Evolutionary conservation across 2,888 invertebrate genomes (phyloP).

Genomic region (Odontocerum albicorne): DNA sequence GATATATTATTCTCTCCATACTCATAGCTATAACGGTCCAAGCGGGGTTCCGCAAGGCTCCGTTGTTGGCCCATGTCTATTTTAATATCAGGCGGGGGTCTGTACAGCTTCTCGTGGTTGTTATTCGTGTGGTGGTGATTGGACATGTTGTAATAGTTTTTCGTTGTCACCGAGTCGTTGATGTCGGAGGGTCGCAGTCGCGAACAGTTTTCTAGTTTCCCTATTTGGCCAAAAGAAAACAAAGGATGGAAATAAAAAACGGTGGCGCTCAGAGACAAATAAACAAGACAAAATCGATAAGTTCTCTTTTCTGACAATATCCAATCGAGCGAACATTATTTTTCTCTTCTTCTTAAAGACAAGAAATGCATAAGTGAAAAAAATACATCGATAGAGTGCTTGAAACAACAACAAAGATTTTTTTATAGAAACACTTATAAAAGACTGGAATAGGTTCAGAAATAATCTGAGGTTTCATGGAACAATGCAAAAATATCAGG

Average conservation of each 20-base stretch:
- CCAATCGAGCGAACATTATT: neutral
- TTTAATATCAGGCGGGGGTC: constrained; percentile 26
- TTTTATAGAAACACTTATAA: too few species aligned
- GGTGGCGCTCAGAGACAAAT: constrained; percentile 9
- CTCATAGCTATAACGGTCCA: constrained; percentile 44
- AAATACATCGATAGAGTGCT: constrained; percentile 4
- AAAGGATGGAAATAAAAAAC: constrained; percentile 31
- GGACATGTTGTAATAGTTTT: constrained; percentile 61
- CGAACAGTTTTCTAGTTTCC: constrained; percentile 58
- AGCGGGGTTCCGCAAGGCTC: constrained; percentile 38
- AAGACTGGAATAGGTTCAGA: too few species aligned
- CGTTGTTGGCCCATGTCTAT: constrained; percentile 17
- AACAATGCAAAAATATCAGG: too few species aligned
- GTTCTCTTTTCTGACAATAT: constrained; percentile 1
- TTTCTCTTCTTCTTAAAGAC: constrained; percentile 14
- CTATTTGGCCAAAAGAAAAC: constrained; percentile 44
- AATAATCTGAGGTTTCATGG: too few species aligned
- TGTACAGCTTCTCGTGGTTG: constrained; percentile 23
- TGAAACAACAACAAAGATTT: constrained; percentile 7
- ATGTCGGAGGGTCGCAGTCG: constrained; percentile 54
- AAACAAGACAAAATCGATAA: neutral
- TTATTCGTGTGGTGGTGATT: constrained; percentile 45
- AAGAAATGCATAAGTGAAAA: constrained; percentile 20
- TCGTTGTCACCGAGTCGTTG: constrained; percentile 53
- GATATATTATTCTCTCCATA: constrained; percentile 47